phyloP scores from a whole-genome alignment of 2,888 invertebrate species.

The Epistrophe grossulariae region DNA sequence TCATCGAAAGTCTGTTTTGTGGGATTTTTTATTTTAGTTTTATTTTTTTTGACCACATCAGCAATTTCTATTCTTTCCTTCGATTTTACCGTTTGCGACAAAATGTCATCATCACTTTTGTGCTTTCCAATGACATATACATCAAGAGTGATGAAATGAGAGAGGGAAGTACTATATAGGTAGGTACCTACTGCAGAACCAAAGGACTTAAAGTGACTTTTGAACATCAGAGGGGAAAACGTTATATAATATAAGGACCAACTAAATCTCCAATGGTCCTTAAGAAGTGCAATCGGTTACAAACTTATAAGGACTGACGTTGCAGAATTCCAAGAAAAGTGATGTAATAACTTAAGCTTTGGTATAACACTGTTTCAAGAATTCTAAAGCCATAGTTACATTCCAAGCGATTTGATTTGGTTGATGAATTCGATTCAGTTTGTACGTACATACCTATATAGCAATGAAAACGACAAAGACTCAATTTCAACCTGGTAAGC shows the following conservation, averaged over 20 bases:
- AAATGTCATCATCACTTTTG: conserved; percentile 63
- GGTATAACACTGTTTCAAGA: conserved; percentile 21
- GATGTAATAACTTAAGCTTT: conserved; percentile 41
- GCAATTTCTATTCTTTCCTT: conserved; percentile 6
- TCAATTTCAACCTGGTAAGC: conserved; percentile 52
- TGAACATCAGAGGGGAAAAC: conserved; percentile 8
- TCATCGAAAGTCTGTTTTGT: neutral
- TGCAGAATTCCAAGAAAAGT: conserved; percentile 45
- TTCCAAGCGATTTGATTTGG: conserved; percentile 49
- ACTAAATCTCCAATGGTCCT: conserved; percentile 36
- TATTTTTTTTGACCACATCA: conserved; percentile 56
- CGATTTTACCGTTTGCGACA: conserved; percentile 29
- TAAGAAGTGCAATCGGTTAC: conserved; percentile 49
- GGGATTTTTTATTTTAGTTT: conserved; percentile 10
- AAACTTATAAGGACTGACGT: conserved; percentile 60
- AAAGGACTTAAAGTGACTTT: conserved; percentile 8
- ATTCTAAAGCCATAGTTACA: neutral
- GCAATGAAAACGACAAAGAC: conserved; percentile 2
- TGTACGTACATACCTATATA: neutral
- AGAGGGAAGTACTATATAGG: neutral
- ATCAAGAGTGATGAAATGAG: neutral
- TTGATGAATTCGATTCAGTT: conserved; percentile 68
- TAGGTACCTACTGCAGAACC: neutral
- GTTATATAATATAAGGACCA: neutral
- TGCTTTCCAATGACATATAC: conserved; percentile 10